Evolutionary conservation across 2,888 invertebrate species (phyloP).

Genomic region (Nysson spinosus): DNA sequence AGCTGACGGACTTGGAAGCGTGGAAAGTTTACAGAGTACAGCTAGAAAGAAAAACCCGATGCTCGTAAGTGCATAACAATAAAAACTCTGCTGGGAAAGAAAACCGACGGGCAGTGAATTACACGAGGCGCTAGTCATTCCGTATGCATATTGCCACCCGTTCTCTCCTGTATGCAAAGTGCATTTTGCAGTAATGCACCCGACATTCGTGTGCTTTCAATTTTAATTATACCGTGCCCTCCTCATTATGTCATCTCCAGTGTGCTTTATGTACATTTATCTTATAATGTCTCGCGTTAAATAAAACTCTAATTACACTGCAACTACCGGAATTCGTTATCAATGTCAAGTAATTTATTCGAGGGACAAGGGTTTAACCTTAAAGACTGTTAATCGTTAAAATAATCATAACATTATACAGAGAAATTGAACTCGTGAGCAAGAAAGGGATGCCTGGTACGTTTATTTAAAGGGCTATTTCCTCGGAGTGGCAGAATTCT

Average conservation of each 20-base stretch:
- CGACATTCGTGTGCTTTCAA: constrained; percentile 42
- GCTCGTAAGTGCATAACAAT: constrained; percentile 47
- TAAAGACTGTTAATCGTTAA: no score
- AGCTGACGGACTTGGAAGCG: not conserved
- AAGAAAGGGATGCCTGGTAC: not conserved
- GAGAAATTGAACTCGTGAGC: no score
- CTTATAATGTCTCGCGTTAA: not conserved
- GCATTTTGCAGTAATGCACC: constrained; percentile 46
- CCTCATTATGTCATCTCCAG: constrained; percentile 11
- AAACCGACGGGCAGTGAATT: constrained; percentile 40
- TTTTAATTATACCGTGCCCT: constrained; percentile 40
- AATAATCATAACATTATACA: no score
- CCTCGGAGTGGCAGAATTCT: constrained; percentile 11
- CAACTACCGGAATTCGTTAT: not conserved
- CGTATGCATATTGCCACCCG: constrained; percentile 41
- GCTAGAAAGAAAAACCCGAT: constrained; percentile 26
- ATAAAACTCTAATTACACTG: constrained; percentile 1
- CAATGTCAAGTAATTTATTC: no score
- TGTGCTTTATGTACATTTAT: constrained; percentile 23
- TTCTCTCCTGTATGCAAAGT: constrained; percentile 32
- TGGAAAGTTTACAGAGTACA: constrained; percentile 24
- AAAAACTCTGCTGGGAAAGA: constrained; percentile 28
- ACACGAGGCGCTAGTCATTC: constrained; percentile 35
- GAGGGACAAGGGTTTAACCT: no score
- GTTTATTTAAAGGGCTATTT: constrained; percentile 34